phyloP scores from a whole-genome alignment of 2,797 vertebrate species.

The Atherinosoma microstoma region DNA sequence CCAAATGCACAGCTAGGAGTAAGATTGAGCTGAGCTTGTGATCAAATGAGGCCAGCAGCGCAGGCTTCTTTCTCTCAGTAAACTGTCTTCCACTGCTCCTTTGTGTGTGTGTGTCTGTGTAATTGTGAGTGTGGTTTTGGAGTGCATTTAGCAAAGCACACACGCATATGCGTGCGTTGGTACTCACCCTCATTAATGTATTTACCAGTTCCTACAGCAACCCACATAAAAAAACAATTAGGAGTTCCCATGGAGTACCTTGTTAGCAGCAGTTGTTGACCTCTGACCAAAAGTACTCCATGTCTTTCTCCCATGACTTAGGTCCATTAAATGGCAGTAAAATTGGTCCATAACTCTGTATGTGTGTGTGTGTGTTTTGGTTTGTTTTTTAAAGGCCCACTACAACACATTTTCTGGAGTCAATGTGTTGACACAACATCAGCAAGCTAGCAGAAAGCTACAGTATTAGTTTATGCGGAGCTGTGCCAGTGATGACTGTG shows the following conservation, averaged over 20 bases:
- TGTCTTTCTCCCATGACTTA: slow-evolving; percentile 57
- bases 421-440: slow-evolving; percentile 47
- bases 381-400: slow-evolving; percentile 31
- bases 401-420: slow-evolving; percentile 24
- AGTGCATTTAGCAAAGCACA: slow-evolving; percentile 7
- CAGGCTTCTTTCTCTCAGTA: slow-evolving; percentile 30
- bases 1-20: slow-evolving; percentile 35
- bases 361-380: not conserved
- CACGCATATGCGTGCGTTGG: slow-evolving; percentile 25
- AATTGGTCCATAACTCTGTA: slow-evolving; percentile 31
- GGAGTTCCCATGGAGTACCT: slow-evolving; percentile 56
- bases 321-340: slow-evolving; percentile 49
- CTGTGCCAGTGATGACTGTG: slow-evolving; percentile 43
- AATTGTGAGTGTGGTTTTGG: not conserved
- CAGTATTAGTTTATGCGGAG: slow-evolving; percentile 53
- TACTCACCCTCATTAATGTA: slow-evolving; percentile 52
- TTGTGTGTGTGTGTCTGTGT: not conserved
- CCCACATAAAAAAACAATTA: slow-evolving; percentile 60
- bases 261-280: slow-evolving; percentile 66
- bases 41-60: slow-evolving; percentile 42
- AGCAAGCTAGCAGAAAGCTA: slow-evolving; percentile 44
- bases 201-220: slow-evolving; percentile 73
- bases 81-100: slow-evolving; percentile 2
- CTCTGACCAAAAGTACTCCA: slow-evolving; percentile 55
- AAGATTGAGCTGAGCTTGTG: slow-evolving; percentile 32